These are phyloP conservation scores for Eretmochelys imbricata DNA, from an alignment of 2,113 vertebrate species.

Conservation along the genomic window DNA sequence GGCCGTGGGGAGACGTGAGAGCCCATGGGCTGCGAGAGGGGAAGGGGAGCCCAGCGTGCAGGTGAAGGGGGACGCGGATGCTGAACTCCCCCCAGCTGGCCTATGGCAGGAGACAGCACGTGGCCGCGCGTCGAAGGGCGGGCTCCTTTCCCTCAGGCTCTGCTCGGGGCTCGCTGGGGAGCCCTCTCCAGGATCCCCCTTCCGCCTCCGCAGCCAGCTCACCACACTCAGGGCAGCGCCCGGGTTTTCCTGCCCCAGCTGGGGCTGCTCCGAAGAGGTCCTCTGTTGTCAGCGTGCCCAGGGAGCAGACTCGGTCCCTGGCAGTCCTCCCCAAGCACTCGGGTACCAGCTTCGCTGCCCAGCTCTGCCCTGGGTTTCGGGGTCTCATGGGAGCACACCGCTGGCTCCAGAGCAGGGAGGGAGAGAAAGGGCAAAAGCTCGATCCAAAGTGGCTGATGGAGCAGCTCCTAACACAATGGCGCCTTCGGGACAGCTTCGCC, in stretches of 20 bases:
- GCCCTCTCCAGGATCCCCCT: too few species aligned
- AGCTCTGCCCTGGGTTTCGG: background rate
- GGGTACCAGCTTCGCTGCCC: background rate
- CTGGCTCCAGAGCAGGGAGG: background rate
- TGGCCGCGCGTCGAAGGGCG: background rate
- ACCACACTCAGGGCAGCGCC: too few species aligned
- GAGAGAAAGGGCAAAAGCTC: background rate
- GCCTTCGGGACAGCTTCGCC: background rate
- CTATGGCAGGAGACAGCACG: background rate
- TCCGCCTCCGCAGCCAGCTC: too few species aligned
- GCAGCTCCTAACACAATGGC: background rate
- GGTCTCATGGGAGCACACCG: background rate
- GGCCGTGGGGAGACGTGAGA: too few species aligned
- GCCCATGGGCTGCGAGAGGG: background rate
- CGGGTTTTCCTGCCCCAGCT: background rate
- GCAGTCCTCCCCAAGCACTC: background rate
- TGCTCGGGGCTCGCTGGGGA: background rate
- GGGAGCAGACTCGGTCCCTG: background rate
- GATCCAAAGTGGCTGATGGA: background rate
- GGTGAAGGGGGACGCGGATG: background rate
- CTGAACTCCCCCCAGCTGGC: background rate
- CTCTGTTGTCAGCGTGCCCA: background rate
- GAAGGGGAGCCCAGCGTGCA: background rate
- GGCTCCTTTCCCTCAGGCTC: background rate
- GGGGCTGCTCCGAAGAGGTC: background rate